phyloP scores from a whole-genome alignment of 2,113 vertebrate genomes.

The Protomyctophum bolini region DNA sequence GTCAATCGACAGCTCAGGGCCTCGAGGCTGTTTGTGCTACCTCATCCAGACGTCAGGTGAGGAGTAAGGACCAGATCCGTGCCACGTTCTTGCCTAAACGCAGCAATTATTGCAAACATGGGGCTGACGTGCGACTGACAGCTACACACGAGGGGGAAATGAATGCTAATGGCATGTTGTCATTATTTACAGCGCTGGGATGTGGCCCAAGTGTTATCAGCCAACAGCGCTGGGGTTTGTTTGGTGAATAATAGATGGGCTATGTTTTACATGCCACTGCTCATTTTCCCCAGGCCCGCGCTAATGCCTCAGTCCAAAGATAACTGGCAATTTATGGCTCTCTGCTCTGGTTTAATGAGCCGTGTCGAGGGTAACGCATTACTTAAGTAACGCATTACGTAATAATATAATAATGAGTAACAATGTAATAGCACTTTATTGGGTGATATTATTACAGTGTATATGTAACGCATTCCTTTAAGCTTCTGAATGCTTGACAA shows the following conservation, averaged over 20 bases:
- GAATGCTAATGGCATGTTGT: slow-evolving; percentile 73
- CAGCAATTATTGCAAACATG: slow-evolving; percentile 72
- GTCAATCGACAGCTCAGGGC: slow-evolving; percentile 47
- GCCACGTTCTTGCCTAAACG: slow-evolving; percentile 59
- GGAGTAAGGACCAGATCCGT: slow-evolving; percentile 46
- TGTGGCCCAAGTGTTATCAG: slow-evolving; percentile 70
- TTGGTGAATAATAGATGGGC: slow-evolving; percentile 76
- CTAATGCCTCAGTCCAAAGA: slow-evolving; percentile 70
- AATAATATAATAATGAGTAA: too few species aligned
- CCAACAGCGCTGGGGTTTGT: slow-evolving; percentile 68
- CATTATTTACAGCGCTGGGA: slow-evolving; percentile 76
- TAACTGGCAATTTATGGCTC: slow-evolving; percentile 75
- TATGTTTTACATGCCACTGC: slow-evolving; percentile 77
- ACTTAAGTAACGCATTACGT: too few species aligned
- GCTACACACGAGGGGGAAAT: slow-evolving; percentile 62
- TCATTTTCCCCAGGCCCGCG: slow-evolving; percentile 63
- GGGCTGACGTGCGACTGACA: slow-evolving; percentile 62
- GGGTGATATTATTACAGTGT: too few species aligned
- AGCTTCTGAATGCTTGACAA: too few species aligned
- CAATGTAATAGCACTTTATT: too few species aligned
- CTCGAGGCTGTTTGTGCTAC: slow-evolving; percentile 55
- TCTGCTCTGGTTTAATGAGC: slow-evolving; percentile 70
- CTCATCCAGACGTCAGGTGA: slow-evolving; percentile 60
- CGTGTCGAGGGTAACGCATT: too few species aligned
- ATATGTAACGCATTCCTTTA: too few species aligned